phyloP scores from a whole-genome alignment of 2,888 invertebrate genomes.

The Dryomyza anilis region DNA sequence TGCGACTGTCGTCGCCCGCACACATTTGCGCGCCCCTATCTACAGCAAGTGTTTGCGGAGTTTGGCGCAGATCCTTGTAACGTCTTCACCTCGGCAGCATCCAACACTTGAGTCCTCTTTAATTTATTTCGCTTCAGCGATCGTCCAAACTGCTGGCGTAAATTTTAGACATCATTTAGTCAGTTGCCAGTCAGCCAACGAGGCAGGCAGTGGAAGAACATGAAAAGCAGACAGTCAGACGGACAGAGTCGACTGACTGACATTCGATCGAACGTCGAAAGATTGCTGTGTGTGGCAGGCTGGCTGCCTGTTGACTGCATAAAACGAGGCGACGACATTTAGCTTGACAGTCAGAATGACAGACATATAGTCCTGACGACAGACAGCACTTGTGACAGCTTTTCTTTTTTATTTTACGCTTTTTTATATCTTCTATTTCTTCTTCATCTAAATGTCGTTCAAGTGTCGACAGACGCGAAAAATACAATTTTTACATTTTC shows the following conservation, averaged over 20 bases:
- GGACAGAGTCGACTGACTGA: constrained; percentile 1
- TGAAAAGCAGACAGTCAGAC: constrained; percentile 4
- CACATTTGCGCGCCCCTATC: too few species aligned
- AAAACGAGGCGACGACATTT: too few species aligned
- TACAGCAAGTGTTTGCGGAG: too few species aligned
- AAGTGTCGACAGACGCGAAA: constrained; percentile 18
- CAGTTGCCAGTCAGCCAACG: constrained; percentile 9
- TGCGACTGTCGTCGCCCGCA: background rate
- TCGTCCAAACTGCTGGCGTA: constrained; percentile 14
- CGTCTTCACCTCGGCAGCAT: constrained; percentile 5
- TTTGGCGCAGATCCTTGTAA: background rate
- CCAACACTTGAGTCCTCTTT: constrained; percentile 10
- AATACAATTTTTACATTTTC: background rate
- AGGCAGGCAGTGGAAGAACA: background rate
- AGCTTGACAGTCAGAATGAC: too few species aligned
- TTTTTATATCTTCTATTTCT: background rate
- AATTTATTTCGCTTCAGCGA: constrained; percentile 24
- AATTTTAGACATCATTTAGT: constrained; percentile 24
- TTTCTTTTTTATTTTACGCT: background rate
- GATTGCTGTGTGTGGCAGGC: too few species aligned
- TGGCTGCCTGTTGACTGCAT: too few species aligned
- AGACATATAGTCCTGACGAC: too few species aligned
- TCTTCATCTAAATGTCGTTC: constrained; percentile 3
- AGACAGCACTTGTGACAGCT: background rate
- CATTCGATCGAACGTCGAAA: too few species aligned